Evolutionary conservation across 2,888 invertebrate species (phyloP), one percentile per base, ranked within the genome.

Genomic region (Orchesellides sinensis): DNA sequence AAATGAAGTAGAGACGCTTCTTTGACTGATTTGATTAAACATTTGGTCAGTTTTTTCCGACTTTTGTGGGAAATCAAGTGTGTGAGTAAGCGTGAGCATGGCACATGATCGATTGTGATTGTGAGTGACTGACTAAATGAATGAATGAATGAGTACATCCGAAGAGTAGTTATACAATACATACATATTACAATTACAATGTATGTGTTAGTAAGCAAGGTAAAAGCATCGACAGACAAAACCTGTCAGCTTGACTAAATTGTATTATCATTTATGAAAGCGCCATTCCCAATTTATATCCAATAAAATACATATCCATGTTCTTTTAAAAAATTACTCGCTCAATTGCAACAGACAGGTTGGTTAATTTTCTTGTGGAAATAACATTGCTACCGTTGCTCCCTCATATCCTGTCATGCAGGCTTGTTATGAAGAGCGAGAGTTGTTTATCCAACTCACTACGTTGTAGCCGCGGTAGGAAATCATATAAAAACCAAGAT

Each of bases 201-300:
- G 40, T 8, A 40, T 40, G n/a, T 2, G 4, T 40, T 40, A 40
- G n/a, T 10, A 40, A n/a, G 2, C 10, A 40, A 40, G 63, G 73
- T 63, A 54, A 59, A 77, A 63, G 68, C 56, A 77, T 77, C 77
- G 77, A 68, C 77, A 77, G 40, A 45, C 14, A 45, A 68, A 77
- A 77, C 77, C 77, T 77, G 77, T 77, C 77, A 77, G 77, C 77
- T 77, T 77, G 77, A 77, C 77, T 77, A 59, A 77, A 77, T 77
- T 77, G 66, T 68, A 77, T 77, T 77, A 77, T 77, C 77, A 77
- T 77, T 77, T 77, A 77, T 77, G 77, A 77, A 77, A 77, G 47
- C 65, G 77, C 66, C 77, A 77, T 77, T 77, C 68, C 68, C 77
- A 75, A 75, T 75, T 75, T 66, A 45, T 75, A 75, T 66, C 66